Conservation (phyloP, 1,140 invertebrate genomes). For the Zaprionus lachaisei region DNA sequence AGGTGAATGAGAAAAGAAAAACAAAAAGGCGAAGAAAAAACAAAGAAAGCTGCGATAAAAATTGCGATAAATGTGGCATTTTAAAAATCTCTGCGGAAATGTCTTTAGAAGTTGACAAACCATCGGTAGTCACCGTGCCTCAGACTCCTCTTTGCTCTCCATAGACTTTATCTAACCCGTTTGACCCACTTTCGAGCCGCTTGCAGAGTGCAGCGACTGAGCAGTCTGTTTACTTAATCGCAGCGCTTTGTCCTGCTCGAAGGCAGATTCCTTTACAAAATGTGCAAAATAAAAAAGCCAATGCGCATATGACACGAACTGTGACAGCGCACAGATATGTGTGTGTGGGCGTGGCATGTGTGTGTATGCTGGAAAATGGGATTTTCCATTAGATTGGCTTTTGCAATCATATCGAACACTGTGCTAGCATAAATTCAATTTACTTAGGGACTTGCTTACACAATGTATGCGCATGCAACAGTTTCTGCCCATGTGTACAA, state of each 20-base stretch:
- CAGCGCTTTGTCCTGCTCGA: conserved; percentile 29
- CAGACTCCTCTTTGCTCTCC: fast-evolving
- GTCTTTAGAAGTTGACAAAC: neutral
- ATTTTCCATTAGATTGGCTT: conserved; percentile 78
- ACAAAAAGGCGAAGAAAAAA: neutral
- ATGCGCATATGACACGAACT: conserved; percentile 23
- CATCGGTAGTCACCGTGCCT: neutral
- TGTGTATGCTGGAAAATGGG: conserved; percentile 42
- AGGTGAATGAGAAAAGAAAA: neutral
- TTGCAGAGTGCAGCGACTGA: neutral
- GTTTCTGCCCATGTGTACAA: conserved; percentile 26
- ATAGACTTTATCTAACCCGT: neutral
- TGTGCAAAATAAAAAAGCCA: conserved; percentile 33
- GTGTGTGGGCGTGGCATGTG: conserved; percentile 8
- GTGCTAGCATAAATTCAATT: conserved; percentile 71
- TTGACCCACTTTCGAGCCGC: conserved; percentile 8
- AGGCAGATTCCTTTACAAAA: conserved; percentile 23
- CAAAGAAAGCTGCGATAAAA: neutral
- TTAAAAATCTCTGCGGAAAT: neutral
- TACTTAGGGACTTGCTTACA: conserved; percentile 22
- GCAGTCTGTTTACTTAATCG: conserved; percentile 42
- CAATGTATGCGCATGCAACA: conserved; percentile 36
- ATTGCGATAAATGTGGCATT: neutral
- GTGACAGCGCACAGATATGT: conserved; percentile 2
- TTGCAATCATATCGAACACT: conserved; percentile 55